A percentile compares a stretch with the other conserved stretches of the same genome.
Evolutionary conservation across 2,888 invertebrate genomes (phyloP).

Genomic region (Agrochola litura): DNA sequence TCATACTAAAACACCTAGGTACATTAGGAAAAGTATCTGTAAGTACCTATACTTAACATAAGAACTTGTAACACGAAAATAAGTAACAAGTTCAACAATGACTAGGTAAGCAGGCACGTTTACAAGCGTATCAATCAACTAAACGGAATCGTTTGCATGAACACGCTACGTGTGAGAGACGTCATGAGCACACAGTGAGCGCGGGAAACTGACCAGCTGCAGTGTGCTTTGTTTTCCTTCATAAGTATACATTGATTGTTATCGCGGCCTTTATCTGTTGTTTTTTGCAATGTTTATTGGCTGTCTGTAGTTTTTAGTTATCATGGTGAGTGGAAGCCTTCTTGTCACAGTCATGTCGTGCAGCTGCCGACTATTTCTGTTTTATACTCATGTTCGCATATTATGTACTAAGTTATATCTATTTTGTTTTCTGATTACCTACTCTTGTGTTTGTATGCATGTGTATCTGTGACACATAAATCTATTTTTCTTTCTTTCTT

Average conservation of each 20-base stretch:
- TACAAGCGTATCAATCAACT: not conserved
- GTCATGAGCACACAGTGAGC: not conserved
- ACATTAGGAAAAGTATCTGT: not conserved
- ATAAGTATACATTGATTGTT: slow-evolving; percentile 26
- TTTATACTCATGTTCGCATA: no score
- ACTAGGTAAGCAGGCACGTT: no score
- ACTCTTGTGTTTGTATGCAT: no score
- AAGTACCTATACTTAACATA: not conserved
- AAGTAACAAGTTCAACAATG: not conserved
- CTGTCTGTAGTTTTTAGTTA: not conserved
- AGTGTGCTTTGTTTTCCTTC: slow-evolving; percentile 7
- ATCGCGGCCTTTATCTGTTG: not conserved
- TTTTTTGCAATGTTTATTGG: not conserved
- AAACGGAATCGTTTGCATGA: not conserved
- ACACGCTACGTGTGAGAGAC: not conserved
- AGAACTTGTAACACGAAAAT: not conserved
- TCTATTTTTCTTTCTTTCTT: no score
- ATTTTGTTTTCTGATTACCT: no score
- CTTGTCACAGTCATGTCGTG: no score
- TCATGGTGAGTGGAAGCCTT: no score
- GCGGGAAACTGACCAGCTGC: slow-evolving; percentile 35
- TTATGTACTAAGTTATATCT: no score
- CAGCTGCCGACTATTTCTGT: no score
- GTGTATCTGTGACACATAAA: no score
- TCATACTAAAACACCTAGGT: not conserved